Evolutionary conservation across 2,113 vertebrate species (phyloP).

Genomic region (Nerophis lumbriciformis): DNA sequence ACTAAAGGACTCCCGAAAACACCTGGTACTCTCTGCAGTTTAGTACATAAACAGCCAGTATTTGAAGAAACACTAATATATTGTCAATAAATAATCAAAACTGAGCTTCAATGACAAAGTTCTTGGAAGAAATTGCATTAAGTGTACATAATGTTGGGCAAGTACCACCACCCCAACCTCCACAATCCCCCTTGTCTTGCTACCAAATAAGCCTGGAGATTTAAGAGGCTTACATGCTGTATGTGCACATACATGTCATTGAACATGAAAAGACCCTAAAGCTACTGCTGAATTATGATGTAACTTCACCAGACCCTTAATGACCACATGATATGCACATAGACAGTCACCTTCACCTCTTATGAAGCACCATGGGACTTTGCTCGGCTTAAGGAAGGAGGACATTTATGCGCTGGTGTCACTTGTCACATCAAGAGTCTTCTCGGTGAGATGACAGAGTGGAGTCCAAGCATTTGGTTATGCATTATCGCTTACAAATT

Average conservation of each 20-base stretch:
- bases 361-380: constrained; percentile 27
- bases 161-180: background rate
- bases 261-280: constrained; percentile 26
- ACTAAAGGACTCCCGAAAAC: too few species aligned
- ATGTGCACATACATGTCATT: constrained; percentile 1
- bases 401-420: constrained; percentile 29
- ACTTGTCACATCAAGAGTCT: constrained; percentile 44
- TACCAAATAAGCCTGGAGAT: constrained; percentile 23
- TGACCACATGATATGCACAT: constrained; percentile 39
- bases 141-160: too few species aligned
- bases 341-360: constrained; percentile 28
- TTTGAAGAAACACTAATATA: too few species aligned
- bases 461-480: constrained; percentile 25
- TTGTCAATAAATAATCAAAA: too few species aligned
- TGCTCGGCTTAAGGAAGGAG: constrained; percentile 42
- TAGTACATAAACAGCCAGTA: too few species aligned
- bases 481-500: constrained; percentile 39
- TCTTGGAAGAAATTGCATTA: too few species aligned
- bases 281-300: constrained; percentile 30
- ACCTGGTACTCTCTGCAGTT: too few species aligned
- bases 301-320: constrained; percentile 16
- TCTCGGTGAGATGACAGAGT: constrained; percentile 23
- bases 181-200: constrained; percentile 6
- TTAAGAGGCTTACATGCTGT: constrained; percentile 40
- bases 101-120: too few species aligned